phyloP scores from a whole-genome alignment of 1,140 invertebrate species.

The Ceratina calcarata region DNA sequence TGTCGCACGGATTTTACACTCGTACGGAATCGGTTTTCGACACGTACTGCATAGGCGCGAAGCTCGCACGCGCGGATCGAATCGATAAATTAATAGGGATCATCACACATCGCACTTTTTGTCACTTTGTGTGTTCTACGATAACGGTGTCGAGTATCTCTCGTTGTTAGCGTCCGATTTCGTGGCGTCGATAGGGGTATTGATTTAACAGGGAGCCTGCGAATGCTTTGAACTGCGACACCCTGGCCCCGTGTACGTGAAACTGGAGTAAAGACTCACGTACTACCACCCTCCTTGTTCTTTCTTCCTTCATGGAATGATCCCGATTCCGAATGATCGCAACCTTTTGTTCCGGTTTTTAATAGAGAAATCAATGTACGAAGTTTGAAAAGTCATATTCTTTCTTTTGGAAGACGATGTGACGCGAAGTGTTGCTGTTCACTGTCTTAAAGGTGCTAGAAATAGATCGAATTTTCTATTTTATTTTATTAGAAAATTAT shows the following conservation, averaged over 20 bases:
- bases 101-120: constrained; percentile 27
- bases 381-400: too few relatives aligned
- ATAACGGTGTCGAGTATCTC: constrained; percentile 14
- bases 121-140: constrained; percentile 14
- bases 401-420: too few relatives aligned
- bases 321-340: not conserved
- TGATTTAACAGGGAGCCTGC: constrained; percentile 45
- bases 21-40: not conserved
- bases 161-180: constrained; percentile 13
- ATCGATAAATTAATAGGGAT: constrained; percentile 13
- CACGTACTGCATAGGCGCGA: not conserved
- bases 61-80: not conserved
- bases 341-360: too few relatives aligned
- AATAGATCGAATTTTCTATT: not conserved
- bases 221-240: constrained; percentile 57
- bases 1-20: not conserved
- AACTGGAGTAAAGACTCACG: constrained; percentile 42
- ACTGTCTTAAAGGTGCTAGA: too few relatives aligned
- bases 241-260: not conserved
- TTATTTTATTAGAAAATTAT: not conserved
- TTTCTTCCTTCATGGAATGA: not conserved
- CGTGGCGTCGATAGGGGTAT: constrained; percentile 39
- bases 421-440: too few relatives aligned
- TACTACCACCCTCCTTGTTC: not conserved
- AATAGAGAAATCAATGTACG: too few relatives aligned